phyloP scores from a whole-genome alignment of 2,113 vertebrate species.

The Leiothrix lutea region DNA sequence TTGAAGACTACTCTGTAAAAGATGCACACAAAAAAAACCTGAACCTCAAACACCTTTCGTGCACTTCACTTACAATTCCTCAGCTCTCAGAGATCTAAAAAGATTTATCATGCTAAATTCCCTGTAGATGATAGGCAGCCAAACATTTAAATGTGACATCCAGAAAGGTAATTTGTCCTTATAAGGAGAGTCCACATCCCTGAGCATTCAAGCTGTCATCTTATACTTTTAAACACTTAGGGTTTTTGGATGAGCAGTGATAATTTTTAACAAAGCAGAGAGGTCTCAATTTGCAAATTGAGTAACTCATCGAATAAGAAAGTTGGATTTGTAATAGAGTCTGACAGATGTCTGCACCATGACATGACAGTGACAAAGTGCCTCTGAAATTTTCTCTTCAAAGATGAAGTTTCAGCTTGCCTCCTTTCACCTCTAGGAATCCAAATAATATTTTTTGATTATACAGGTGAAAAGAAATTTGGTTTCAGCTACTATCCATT shows the following conservation, averaged over 20 bases:
- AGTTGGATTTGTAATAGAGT: slow-evolving; percentile 61
- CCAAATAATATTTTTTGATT: slow-evolving; percentile 65
- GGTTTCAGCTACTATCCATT: slow-evolving; percentile 49
- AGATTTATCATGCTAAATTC: slow-evolving; percentile 60
- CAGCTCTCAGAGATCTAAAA: slow-evolving; percentile 46
- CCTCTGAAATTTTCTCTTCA: slow-evolving; percentile 68
- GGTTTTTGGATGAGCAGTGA: slow-evolving; percentile 46
- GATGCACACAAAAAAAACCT: slow-evolving; percentile 39
- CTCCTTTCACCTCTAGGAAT: slow-evolving; percentile 60
- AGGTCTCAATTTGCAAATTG: slow-evolving; percentile 67
- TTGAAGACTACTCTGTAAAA: slow-evolving; percentile 15
- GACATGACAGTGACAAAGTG: slow-evolving; percentile 63
- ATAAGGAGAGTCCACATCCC: slow-evolving; percentile 61
- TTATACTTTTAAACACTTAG: slow-evolving; percentile 59
- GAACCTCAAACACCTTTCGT: slow-evolving; percentile 51
- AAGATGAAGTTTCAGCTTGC: slow-evolving; percentile 62
- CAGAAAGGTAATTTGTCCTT: slow-evolving; percentile 64
- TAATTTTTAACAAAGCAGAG: slow-evolving; percentile 65
- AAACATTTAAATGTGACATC: slow-evolving; percentile 67
- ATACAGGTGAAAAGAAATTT: slow-evolving; percentile 56
- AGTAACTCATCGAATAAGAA: slow-evolving; percentile 63
- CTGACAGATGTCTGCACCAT: slow-evolving; percentile 57
- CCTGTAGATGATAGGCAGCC: slow-evolving; percentile 59
- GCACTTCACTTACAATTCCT: slow-evolving; percentile 45
- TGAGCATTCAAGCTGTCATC: slow-evolving; percentile 56